A percentile compares a stretch with the other conserved stretches of the same genome.
These are phyloP conservation scores for Pteromalus puparum DNA, from an alignment of 1,140 invertebrate species.

Conservation along the genomic window DNA sequence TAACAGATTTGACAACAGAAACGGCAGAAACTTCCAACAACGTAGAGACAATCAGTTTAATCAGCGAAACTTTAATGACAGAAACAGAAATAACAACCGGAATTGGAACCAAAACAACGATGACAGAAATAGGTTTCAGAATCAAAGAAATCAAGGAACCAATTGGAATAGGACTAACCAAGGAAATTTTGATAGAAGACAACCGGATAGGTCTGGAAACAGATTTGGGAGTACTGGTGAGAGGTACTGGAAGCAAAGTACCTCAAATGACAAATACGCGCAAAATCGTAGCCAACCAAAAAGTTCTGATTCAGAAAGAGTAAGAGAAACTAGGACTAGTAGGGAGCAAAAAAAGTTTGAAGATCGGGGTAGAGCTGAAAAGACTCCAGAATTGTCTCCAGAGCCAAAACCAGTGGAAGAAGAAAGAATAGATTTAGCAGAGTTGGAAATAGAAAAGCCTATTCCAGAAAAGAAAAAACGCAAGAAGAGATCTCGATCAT, in stretches of 20 bases:
- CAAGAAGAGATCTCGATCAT: slow-evolving; percentile 54
- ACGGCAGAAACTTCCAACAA: slow-evolving; percentile 54
- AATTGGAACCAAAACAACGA: slow-evolving; percentile 59
- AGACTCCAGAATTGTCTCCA: slow-evolving; percentile 28
- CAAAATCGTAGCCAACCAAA: slow-evolving; percentile 47
- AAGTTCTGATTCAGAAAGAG: slow-evolving; percentile 35
- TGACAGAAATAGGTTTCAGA: slow-evolving; percentile 55
- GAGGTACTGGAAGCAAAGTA: slow-evolving; percentile 47
- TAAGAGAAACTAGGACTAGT: slow-evolving; percentile 27
- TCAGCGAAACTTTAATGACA: slow-evolving; percentile 43
- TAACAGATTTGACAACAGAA: slow-evolving; percentile 61
- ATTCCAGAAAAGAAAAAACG: slow-evolving; percentile 56
- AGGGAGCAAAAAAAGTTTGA: slow-evolving; percentile 41
- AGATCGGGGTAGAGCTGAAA: slow-evolving; percentile 35
- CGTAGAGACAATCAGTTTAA: slow-evolving; percentile 50
- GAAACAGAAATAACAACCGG: slow-evolving; percentile 55
- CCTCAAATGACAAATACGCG: slow-evolving; percentile 35
- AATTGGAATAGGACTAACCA: slow-evolving; percentile 57
- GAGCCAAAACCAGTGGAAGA: slow-evolving; percentile 43
- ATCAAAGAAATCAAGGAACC: slow-evolving; percentile 54
- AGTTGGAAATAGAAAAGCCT: slow-evolving; percentile 48
- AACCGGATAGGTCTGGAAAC: slow-evolving; percentile 34
- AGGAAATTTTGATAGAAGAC: slow-evolving; percentile 47
- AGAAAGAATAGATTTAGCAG: slow-evolving; percentile 43
- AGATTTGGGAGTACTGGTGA: slow-evolving; percentile 39